These are phyloP conservation scores for Eolophus roseicapilla DNA, from an alignment of 2,113 vertebrate species.

Conservation along the genomic window DNA sequence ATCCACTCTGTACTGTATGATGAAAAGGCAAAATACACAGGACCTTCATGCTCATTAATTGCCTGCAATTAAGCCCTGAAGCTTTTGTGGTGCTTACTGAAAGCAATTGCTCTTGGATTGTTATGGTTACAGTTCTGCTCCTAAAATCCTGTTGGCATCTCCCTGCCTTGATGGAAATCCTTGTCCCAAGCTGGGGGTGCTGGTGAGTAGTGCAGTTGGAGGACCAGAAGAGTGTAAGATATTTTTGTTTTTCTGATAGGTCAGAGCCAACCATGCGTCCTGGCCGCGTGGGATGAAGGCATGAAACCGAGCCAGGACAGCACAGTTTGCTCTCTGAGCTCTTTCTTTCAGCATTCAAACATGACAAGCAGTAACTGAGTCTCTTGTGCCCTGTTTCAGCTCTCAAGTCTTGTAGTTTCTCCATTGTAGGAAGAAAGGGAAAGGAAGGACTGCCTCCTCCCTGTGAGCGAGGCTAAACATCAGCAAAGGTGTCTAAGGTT, in stretches of 20 bases:
- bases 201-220: fast-evolving
- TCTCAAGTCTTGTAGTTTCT: background rate
- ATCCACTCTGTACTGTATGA: background rate
- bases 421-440: background rate
- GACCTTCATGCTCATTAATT: background rate
- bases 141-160: background rate
- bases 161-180: background rate
- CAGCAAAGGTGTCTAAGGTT: background rate
- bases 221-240: background rate
- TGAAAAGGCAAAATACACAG: background rate
- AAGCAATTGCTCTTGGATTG: background rate
- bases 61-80: background rate
- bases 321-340: background rate
- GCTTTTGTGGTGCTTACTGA: background rate
- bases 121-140: background rate
- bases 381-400: background rate
- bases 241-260: background rate
- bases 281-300: fast-evolving
- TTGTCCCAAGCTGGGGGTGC: background rate
- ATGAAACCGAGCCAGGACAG: background rate
- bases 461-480: background rate
- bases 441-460: background rate
- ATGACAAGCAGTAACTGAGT: background rate
- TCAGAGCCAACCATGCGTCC: background rate
- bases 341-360: background rate